Evolutionary conservation across 2,888 invertebrate species (phyloP), one percentile per base, ranked within the genome.

Genomic region (Entomobrya multifasciata): DNA sequence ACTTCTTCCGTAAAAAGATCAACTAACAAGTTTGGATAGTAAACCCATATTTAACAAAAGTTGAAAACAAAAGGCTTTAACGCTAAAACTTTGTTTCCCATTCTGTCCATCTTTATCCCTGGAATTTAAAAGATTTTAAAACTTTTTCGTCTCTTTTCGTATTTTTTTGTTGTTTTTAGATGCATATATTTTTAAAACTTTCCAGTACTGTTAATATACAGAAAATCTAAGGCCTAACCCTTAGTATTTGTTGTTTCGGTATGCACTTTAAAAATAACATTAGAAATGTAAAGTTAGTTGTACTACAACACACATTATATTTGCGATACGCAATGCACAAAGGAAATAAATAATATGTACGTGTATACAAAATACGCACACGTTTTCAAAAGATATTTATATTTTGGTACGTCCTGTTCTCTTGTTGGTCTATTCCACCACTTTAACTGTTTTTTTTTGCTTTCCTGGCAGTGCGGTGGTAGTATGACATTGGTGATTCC

Each of bases 401-500:
- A n/a, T n/a, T n/a, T n/a, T n/a, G n/a, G 17, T 22, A 55, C n/a
- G 55, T 52, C 55, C 74, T 55, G 36, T 55, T 74, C 5, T 36
- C 5, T 36, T 36, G 74, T 74, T 74, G 30, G 52, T 74, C 55
- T 55, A 55, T 74, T 77, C 60, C 52, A 36, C 79, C 79, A 44
- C 82, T 82, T 82, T 74, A 74, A 30, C 55, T 72, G n/a, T 60
- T 36, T 49, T 76, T 70, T 8, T 8, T 70, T 78, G 67, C 78
- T 76, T 36, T 83, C 83, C 44, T 82, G 55, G 22, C 55, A 30
- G 41, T n/a, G 25, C 62, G 44, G 47, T n/a, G 15, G 44, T 84
- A 52, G 65, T 30, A 55, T 57, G 70, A 55, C 70, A 47, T 41
- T 77, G 77, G 76, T 47, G 57, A 85, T 67, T 85, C 85, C 85